Conservation (phyloP, 2,888 invertebrate species). For the Drosophila colorata region DNA sequence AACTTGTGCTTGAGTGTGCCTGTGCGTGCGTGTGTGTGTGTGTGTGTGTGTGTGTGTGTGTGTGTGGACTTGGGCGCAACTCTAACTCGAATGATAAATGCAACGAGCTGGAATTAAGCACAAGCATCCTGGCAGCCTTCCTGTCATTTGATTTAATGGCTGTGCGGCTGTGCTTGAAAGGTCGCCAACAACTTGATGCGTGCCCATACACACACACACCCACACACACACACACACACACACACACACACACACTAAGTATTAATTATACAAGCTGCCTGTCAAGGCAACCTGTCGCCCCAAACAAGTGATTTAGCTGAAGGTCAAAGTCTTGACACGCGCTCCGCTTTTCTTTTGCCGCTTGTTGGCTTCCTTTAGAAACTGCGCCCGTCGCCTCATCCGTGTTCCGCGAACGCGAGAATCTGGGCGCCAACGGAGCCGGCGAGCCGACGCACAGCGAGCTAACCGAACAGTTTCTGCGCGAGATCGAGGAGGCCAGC, state of each 20-base stretch:
- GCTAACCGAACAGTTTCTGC: constrained; percentile 83
- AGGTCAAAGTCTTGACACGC: constrained; percentile 47
- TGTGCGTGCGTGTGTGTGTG: not conserved
- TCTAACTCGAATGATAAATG: constrained; percentile 58
- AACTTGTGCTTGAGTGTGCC: constrained; percentile 48
- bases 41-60: constrained; percentile 14
- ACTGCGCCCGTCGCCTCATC: constrained; percentile 63
- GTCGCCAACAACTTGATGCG: constrained; percentile 62
- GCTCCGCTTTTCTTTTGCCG: not conserved
- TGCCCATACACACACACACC: constrained; percentile 33
- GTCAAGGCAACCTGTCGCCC: constrained; percentile 26
- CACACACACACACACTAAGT: constrained; percentile 1
- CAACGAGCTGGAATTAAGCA: constrained; percentile 63
- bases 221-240: constrained; percentile 3
- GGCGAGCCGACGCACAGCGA: constrained; percentile 62
- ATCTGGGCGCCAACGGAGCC: constrained; percentile 14
- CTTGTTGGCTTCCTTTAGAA: constrained; percentile 38
- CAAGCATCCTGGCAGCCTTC: constrained; percentile 45
- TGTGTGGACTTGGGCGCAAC: constrained; percentile 27
- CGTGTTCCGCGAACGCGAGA: constrained; percentile 83
- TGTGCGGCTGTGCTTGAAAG: constrained; percentile 35
- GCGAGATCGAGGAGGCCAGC: constrained; percentile 84
- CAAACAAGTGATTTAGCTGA: constrained; percentile 9
- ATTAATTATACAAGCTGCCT: constrained; percentile 42
- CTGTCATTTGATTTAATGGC: constrained; percentile 73